Evolutionary conservation across 1,140 invertebrate genomes (phyloP), one percentile per base, ranked within the genome.

Genomic region (Aculops lycopersici): DNA sequence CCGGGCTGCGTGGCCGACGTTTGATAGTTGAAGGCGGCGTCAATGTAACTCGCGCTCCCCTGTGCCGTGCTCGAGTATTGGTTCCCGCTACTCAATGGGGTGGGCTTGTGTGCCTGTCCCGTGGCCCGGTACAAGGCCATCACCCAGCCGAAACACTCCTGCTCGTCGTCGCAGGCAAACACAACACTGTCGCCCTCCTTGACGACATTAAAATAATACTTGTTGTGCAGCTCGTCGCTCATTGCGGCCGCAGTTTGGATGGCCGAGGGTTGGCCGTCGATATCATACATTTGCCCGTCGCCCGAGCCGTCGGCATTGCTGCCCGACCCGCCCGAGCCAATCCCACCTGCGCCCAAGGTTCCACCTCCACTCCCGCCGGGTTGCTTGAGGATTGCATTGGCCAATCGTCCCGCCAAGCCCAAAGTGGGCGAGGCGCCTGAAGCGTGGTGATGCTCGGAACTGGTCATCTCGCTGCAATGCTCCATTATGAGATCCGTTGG

Each of bases 41-140:
- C n/a, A n/a, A n/a, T n/a, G n/a, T n/a, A n/a, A n/a, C n/a, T n/a
- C n/a, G n/a, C n/a, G n/a, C n/a, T n/a, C n/a, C n/a, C n/a, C n/a
- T n/a, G n/a, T n/a, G n/a, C n/a, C n/a, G n/a, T n/a, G n/a, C n/a
- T n/a, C n/a, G n/a, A n/a, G n/a, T n/a, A n/a, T 8, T 31, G 24
- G 24, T 31, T 31, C 48, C 39, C 14, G 46, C 8, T 31, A n/a
- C 8, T n/a, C 3, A 83, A 81, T 17, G 88, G 84, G 8, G 83
- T 81, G 2, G 92, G 92, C 55, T 95, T 95, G 56, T 97, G 86
- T 17, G 83, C 80, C 56, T 98, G 92, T 2, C 92, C 92, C 1
- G 92, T 98, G 3, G 92, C 92, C 47, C 90, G 63, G 54, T 97
- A 98, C 64, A 97, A 70, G 0, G 90, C 90, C 72, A 83, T 84